Evolutionary conservation across 2,888 invertebrate species (phyloP).

Genomic region (Parnassius apollo): DNA sequence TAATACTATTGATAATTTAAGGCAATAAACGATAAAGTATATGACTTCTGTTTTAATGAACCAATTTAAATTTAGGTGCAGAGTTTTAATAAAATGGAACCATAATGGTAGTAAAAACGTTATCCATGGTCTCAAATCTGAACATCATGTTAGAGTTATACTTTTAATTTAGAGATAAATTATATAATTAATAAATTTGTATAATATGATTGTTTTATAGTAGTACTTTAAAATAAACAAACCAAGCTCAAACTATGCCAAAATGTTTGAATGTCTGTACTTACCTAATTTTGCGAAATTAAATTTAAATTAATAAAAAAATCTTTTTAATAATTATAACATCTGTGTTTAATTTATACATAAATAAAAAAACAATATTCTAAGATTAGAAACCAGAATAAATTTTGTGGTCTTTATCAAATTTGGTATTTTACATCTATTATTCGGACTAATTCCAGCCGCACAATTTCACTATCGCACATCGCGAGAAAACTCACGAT

Average conservation of each 20-base stretch:
- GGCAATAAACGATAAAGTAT: not conserved
- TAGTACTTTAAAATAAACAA: not conserved
- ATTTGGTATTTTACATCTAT: not conserved
- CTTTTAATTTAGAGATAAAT: no score
- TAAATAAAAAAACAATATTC: not conserved
- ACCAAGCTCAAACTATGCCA: constrained; percentile 20
- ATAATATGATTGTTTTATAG: no score
- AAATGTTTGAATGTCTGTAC: constrained; percentile 12
- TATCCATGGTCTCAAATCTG: no score
- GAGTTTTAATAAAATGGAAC: no score
- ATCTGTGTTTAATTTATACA: constrained; percentile 7
- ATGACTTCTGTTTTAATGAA: no score
- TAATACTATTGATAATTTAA: not conserved
- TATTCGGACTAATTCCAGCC: no score
- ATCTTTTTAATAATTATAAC: constrained; percentile 23
- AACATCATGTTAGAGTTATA: no score
- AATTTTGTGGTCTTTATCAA: not conserved
- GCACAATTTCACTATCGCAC: no score
- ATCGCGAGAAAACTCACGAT: no score
- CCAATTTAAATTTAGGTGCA: no score
- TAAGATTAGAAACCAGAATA: not conserved
- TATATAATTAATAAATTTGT: no score
- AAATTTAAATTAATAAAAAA: constrained; percentile 9
- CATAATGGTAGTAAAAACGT: no score
- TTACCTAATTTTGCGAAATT: constrained; percentile 17